Evolutionary conservation across 1,140 invertebrate species (phyloP).

Genomic region (Grapholita molesta): DNA sequence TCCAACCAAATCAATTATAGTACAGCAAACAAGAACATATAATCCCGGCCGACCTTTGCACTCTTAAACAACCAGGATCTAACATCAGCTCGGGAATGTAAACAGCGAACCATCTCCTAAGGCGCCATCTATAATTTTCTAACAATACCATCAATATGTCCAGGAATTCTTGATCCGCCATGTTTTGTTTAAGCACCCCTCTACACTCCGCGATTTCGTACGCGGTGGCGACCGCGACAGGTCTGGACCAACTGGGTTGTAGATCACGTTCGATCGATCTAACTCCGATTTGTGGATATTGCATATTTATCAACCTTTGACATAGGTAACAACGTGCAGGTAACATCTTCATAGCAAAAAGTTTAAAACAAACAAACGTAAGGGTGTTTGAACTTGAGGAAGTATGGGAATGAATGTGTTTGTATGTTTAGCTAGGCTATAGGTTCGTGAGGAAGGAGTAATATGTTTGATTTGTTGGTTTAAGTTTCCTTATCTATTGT

Average conservation of each 20-base stretch:
- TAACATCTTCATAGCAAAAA: slow-evolving; percentile 68
- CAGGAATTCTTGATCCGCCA: slow-evolving; percentile 39
- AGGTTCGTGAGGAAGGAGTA: not conserved
- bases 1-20: slow-evolving; percentile 38
- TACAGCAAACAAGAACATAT: slow-evolving; percentile 61
- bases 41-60: slow-evolving; percentile 66
- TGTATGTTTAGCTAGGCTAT: not conserved
- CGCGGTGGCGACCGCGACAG: not conserved
- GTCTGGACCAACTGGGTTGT: slow-evolving; percentile 35
- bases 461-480: not conserved
- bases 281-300: slow-evolving; percentile 64
- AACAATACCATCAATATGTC: slow-evolving; percentile 58
- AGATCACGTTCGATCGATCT: slow-evolving; percentile 64
- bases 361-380: slow-evolving; percentile 65
- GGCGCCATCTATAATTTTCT: slow-evolving; percentile 76
- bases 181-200: not conserved
- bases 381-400: slow-evolving; percentile 42
- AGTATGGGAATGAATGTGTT: not conserved
- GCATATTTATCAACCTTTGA: slow-evolving; percentile 77
- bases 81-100: slow-evolving; percentile 69
- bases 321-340: slow-evolving; percentile 67
- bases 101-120: slow-evolving; percentile 66
- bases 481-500: not conserved
- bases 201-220: not conserved
- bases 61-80: slow-evolving; percentile 64